Conservation (phyloP, 2,113 vertebrate species). For the Channa argus region DNA sequence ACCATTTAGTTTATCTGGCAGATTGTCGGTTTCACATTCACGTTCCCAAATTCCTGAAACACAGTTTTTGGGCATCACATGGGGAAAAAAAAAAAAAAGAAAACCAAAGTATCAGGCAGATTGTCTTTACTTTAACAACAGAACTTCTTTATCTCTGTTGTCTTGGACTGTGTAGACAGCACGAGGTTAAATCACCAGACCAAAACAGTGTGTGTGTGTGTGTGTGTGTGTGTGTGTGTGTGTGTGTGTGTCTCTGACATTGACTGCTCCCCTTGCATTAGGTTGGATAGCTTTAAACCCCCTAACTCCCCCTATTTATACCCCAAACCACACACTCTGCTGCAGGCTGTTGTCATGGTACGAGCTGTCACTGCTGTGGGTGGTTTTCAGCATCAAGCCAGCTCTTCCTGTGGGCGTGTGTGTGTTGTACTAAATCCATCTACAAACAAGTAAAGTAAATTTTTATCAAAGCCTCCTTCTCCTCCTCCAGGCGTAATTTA, state of each 20-base stretch:
- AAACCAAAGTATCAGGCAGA: too few relatives aligned
- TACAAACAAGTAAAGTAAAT: background rate
- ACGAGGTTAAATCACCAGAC: background rate
- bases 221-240: background rate
- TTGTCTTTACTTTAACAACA: background rate
- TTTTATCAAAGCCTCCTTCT: slow-evolving; percentile 1
- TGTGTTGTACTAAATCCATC: slow-evolving; percentile 16
- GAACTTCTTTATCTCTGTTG: background rate
- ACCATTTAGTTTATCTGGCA: too few relatives aligned
- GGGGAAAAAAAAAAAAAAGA: too few relatives aligned
- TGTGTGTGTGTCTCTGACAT: slow-evolving; percentile 21
- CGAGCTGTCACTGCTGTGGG: slow-evolving; percentile 21
- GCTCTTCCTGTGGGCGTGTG: slow-evolving; percentile 1
- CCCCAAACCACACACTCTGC: background rate
- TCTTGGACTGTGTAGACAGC: background rate
- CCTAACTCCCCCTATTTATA: background rate
- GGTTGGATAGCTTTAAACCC: background rate
- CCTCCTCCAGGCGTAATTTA: background rate
- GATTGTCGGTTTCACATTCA: too few relatives aligned
- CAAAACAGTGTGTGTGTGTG: background rate
- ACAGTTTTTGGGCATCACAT: too few relatives aligned
- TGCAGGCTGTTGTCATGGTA: slow-evolving; percentile 19
- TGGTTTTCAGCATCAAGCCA: slow-evolving; percentile 14
- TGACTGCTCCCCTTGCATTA: slow-evolving; percentile 21
- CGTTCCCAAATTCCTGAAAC: too few relatives aligned